Evolutionary conservation across 2,113 vertebrate species (phyloP).

Genomic region (Oryzias melastigma): DNA sequence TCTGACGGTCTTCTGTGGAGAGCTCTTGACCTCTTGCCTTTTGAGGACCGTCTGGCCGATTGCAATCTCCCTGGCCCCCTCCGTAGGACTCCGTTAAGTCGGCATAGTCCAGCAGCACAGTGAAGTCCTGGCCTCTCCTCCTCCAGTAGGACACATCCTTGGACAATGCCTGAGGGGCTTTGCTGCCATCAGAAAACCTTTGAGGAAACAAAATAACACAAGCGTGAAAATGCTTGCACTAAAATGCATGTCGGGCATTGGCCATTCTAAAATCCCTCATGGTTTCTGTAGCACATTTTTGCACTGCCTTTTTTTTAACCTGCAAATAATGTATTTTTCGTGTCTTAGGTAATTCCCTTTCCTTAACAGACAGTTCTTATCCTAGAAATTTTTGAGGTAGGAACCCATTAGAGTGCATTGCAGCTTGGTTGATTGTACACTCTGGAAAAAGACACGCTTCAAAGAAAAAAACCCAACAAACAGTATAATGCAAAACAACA

Average conservation of each 20-base stretch:
- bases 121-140: conserved; percentile 88
- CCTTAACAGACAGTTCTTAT: no score
- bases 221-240: neutral
- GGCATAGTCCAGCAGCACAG: conserved; percentile 78
- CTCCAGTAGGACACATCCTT: conserved; percentile 86
- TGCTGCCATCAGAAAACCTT: conserved; percentile 82
- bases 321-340: no score
- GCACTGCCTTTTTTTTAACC: no score
- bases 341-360: no score
- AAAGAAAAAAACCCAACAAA: neutral
- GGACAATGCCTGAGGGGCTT: conserved; percentile 75
- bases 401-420: conserved; percentile 4
- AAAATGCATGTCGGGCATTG: neutral
- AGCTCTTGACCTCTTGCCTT: conserved; percentile 68
- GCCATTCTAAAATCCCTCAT: no score
- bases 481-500: neutral
- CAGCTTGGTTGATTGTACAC: neutral
- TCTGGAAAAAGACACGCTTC: neutral
- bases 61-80: conserved; percentile 47
- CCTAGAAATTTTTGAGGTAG: neutral
- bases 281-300: no score
- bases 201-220: conserved; percentile 29
- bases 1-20: conserved; percentile 69
- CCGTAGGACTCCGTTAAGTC: conserved; percentile 73
- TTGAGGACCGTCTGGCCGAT: conserved; percentile 69